Evolutionary conservation across 1,140 invertebrate species (phyloP), one percentile per base, ranked within the genome.

Genomic region (Dysdera silvatica): DNA sequence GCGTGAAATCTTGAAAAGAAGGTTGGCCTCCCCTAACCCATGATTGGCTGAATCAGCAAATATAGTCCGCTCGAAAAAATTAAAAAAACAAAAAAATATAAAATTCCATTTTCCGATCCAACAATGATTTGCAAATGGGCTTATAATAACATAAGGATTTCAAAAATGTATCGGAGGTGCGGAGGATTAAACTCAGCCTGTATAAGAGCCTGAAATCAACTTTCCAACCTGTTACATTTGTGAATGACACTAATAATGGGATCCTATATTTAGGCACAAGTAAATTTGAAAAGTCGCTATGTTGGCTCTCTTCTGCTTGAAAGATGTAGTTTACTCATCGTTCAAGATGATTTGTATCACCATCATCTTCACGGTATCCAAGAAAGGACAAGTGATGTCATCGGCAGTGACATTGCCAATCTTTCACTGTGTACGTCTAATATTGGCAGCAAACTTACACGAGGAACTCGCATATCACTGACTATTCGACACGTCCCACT

Each of bases 401-500:
- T 97, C 26, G 81, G 80, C 69, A 78, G 83, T 53, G 77, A 80
- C 48, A 70, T 80, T 6, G 80, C 87, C 35, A 96, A 95, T 77
- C 77, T 88, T 63, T 67, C 81, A 28, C 61, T 74, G 81, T 67
- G 86, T 83, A 73, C 79, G 76, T 57, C 67, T 71, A 45, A 76
- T 74, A 51, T 85, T 71, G 81, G 80, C 41, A 74, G 82, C 63
- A 76, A 74, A 53, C 67, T 93, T 29, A 69, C 78, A 52, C 81
- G 93, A 53, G 75, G 78, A 1, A 88, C 84, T 16, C 82, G 94
- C 73, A 78, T 97, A 65, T 98, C 94, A 6, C 76, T 98, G 32
- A 98, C 95, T 37, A 95, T 98, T 64, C 82, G 94, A 74, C 85
- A 93, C 82, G 92, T 96, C 8, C 90, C 91, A 57, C 94, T 91